These are phyloP conservation scores for Rhea americana DNA, from an alignment of 2,113 vertebrate genomes.

Conservation along the genomic window DNA sequence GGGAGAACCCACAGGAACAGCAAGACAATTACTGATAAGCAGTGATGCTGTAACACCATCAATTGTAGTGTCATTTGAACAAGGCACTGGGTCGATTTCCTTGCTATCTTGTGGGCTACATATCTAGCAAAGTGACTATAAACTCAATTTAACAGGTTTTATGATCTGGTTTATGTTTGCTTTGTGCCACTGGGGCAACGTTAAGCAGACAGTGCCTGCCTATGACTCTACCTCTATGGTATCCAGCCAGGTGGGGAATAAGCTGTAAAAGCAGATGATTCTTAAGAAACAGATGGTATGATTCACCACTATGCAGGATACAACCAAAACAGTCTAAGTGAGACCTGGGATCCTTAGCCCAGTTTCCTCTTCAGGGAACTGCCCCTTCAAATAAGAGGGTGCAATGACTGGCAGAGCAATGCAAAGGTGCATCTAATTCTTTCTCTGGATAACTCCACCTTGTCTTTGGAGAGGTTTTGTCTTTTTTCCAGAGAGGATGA, in stretches of 20 bases:
- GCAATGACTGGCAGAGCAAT: neutral
- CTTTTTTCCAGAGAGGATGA: neutral
- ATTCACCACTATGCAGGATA: neutral
- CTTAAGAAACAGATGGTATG: neutral
- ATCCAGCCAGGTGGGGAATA: neutral
- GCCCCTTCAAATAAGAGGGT: neutral
- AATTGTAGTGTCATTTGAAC: neutral
- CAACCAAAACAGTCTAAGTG: neutral
- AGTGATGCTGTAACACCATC: neutral
- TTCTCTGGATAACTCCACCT: neutral
- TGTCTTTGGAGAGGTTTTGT: neutral
- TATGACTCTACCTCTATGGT: neutral
- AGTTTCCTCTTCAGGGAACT: neutral
- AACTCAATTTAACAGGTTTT: neutral
- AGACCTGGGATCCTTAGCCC: neutral
- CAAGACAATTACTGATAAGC: neutral
- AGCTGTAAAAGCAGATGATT: neutral
- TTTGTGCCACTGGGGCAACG: neutral
- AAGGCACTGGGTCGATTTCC: neutral
- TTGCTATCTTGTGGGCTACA: neutral
- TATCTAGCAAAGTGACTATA: neutral
- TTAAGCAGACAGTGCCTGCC: neutral
- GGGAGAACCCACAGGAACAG: neutral
- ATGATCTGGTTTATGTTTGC: neutral
- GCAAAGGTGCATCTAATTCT: neutral